Evolutionary conservation across 1,140 invertebrate species (phyloP), one percentile per base, ranked within the genome.

Genomic region (Argopecten irradians): DNA sequence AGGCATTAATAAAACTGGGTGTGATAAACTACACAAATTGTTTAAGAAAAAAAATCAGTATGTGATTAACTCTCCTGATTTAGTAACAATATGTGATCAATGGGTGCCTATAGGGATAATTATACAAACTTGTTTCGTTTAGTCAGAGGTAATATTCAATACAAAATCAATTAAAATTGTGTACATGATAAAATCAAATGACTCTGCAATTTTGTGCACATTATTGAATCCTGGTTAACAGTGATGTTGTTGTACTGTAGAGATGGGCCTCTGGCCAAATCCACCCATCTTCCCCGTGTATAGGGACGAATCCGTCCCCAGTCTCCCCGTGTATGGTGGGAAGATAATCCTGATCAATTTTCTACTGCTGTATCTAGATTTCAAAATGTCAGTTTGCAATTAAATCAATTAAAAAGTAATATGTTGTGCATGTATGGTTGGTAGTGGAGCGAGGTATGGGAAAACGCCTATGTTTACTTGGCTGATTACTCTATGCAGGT

Each of bases 351-450:
- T 22, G 55, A 71, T 71, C 55, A 71, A 71, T 71, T 71, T n/a
- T 71, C 55, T n/a, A 71, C 22, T 71, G 55, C 55, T 71, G 55
- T 71, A 71, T 71, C 55, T 71, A 28, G 55, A 71, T 71, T 71
- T 71, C 22, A 71, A 71, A 71, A 71, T 71, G 55, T 16, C 55
- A 71, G 19, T 71, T 71, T 71, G 28, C 55, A 28, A 39, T 39
- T 39, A 39, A 71, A 71, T 71, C 55, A 71, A 71, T 71, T 71
- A 71, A 71, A 71, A 71, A 28, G 55, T 28, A 28, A 28, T 46
- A 19, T 46, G 19, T 46, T 71, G 5, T 71, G 55, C 28, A 71
- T n/a, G n/a, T 71, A 71, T 41, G 36, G 46, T 90, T 33, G 36
- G 28, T 28, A 86, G 14, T 2, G 5, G 85, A 71, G 5, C 7